Conservation (phyloP, 2,797 vertebrate species). For the Rhinophrynus dorsalis region DNA sequence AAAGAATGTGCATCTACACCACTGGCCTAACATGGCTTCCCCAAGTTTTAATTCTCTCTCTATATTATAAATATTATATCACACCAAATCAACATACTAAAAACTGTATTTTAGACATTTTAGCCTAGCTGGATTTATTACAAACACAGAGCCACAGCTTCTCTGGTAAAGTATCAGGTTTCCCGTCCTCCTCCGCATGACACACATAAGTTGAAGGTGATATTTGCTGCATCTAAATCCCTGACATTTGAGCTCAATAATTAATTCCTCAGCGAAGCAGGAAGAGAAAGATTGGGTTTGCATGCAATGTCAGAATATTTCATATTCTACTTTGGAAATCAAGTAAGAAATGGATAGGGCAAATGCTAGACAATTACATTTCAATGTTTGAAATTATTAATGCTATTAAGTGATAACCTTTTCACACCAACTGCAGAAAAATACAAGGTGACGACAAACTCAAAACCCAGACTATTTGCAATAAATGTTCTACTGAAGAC, state of each 20-base stretch:
- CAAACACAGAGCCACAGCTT: not conserved
- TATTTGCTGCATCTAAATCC: constrained; percentile 19
- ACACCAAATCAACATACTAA: too few relatives aligned
- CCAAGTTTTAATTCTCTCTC: too few relatives aligned
- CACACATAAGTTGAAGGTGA: fast-evolving
- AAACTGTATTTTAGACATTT: too few relatives aligned
- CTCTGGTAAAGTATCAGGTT: constrained; percentile 16
- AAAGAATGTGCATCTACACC: too few relatives aligned
- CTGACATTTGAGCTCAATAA: constrained; percentile 17
- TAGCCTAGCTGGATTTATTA: not conserved
- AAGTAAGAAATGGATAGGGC: not conserved
- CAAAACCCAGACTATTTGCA: not conserved
- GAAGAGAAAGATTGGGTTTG: constrained; percentile 18
- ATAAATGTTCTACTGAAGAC: too few relatives aligned
- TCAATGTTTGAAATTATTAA: constrained; percentile 9
- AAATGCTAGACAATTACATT: constrained; percentile 31
- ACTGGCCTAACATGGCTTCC: too few relatives aligned
- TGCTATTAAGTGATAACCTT: constrained; percentile 19
- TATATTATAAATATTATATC: too few relatives aligned
- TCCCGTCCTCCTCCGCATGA: not conserved
- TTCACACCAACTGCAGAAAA: not conserved
- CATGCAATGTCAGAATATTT: constrained; percentile 11
- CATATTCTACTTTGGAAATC: constrained; percentile 14
- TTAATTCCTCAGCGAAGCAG: constrained; percentile 33
- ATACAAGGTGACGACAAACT: not conserved